Conservation (phyloP, 1,140 invertebrate genomes). For the Brachionus rubens region DNA sequence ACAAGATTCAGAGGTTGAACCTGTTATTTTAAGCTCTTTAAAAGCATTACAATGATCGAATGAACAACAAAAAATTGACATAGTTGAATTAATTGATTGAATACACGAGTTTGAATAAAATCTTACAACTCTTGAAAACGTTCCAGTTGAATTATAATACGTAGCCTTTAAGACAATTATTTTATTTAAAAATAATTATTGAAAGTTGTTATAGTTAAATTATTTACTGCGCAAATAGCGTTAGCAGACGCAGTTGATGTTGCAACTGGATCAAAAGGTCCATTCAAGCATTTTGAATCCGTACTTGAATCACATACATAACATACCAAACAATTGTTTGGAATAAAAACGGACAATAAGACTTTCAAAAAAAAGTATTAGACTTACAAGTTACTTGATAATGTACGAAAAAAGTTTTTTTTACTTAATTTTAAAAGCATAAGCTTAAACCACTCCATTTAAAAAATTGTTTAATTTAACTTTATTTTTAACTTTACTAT, state of each 20-base stretch:
- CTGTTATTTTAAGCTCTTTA: not conserved
- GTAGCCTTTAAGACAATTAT: not conserved
- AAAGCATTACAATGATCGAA: conserved; percentile 6
- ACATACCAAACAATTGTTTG: not conserved
- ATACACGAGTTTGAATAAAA: not conserved
- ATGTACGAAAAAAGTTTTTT: too few species aligned
- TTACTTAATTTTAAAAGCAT: too few species aligned
- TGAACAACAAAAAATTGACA: not conserved
- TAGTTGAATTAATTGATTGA: not conserved
- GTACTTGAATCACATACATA: conserved; percentile 4
- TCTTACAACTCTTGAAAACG: not conserved
- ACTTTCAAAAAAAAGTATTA: not conserved
- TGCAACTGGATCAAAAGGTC: not conserved
- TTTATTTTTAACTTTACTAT: too few species aligned
- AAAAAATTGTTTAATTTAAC: too few species aligned
- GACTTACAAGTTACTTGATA: too few species aligned
- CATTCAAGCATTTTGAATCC: conserved; percentile 1
- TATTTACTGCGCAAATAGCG: not conserved
- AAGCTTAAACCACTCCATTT: too few species aligned
- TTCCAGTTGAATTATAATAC: not conserved
- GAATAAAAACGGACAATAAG: not conserved
- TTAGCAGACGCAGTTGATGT: not conserved
- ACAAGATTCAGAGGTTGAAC: not conserved
- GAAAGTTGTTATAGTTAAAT: too few species aligned
- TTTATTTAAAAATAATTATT: not conserved